These are phyloP conservation scores for Lycocerus yunnanus DNA, from an alignment of 2,888 invertebrate species.

Conservation along the genomic window DNA sequence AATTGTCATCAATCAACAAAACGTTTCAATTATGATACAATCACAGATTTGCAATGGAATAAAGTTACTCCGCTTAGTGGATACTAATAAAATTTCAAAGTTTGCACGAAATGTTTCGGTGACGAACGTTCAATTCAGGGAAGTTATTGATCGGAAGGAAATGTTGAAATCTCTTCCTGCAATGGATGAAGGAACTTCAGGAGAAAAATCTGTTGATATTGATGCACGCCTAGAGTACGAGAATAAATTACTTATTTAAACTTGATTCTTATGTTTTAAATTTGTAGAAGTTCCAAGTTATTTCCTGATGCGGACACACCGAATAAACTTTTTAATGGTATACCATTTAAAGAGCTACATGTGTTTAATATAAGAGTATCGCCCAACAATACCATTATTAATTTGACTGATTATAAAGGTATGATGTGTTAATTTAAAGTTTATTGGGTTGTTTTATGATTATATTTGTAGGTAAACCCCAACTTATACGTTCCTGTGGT, in stretches of 20 bases:
- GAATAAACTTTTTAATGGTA: constrained; percentile 72
- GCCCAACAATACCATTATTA: constrained; percentile 87
- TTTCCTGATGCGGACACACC: constrained; percentile 79
- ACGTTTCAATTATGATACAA: constrained; percentile 5
- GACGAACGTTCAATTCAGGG: constrained; percentile 39
- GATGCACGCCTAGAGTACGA: constrained; percentile 58
- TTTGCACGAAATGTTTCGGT: constrained; percentile 21
- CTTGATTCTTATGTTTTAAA: constrained; percentile 7
- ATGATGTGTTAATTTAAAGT: constrained; percentile 25
- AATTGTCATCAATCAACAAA: background rate
- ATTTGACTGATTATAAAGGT: constrained; percentile 73
- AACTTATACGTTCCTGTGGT: constrained; percentile 77
- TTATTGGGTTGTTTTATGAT: background rate
- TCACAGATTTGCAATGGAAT: constrained; percentile 9
- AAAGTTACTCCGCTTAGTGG: constrained; percentile 6
- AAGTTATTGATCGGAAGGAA: constrained; percentile 59
- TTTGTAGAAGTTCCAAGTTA: constrained; percentile 67
- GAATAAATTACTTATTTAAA: background rate
- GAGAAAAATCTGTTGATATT: constrained; percentile 73
- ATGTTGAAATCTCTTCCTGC: constrained; percentile 61
- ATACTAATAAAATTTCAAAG: background rate
- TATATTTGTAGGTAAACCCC: constrained; percentile 56
- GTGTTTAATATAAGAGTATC: constrained; percentile 82
- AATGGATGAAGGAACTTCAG: constrained; percentile 76
- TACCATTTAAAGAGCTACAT: constrained; percentile 78